Percentiles rank a stretch among this genome's conserved stretches.
phyloP scores from a whole-genome alignment of 2,888 invertebrate genomes.

The Drosophila borborema region DNA sequence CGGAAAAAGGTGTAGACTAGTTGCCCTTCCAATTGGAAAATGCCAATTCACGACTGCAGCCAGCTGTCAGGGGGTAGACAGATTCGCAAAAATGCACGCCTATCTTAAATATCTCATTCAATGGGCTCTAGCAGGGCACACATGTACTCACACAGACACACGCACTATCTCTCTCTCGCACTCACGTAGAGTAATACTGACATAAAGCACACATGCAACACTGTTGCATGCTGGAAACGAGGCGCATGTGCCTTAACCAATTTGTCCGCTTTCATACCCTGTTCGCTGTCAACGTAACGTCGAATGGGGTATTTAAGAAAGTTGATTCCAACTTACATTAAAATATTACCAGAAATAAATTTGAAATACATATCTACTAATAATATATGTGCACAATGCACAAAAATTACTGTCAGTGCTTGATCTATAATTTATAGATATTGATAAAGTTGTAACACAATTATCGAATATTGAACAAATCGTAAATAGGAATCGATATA shows the following conservation, averaged over 20 bases:
- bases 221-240: constrained; percentile 44
- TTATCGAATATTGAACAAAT: no score
- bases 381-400: background rate
- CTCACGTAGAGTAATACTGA: background rate
- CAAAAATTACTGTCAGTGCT: no score
- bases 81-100: constrained; percentile 2
- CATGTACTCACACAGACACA: no score
- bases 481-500: no score
- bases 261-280: constrained; percentile 25
- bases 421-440: background rate
- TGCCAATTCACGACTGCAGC: constrained; percentile 11
- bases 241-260: constrained; percentile 38
- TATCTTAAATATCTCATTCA: constrained; percentile 23
- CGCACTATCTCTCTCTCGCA: background rate
- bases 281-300: background rate
- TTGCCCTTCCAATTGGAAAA: constrained; percentile 31
- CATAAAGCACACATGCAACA: constrained; percentile 37
- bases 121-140: constrained; percentile 23
- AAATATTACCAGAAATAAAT: background rate
- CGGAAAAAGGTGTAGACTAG: background rate
- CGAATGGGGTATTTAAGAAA: background rate
- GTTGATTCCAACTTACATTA: background rate
- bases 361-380: background rate
- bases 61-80: constrained; percentile 4
- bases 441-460: no score